phyloP scores from a whole-genome alignment of 2,888 invertebrate genomes.

The Xanthia icteritia region DNA sequence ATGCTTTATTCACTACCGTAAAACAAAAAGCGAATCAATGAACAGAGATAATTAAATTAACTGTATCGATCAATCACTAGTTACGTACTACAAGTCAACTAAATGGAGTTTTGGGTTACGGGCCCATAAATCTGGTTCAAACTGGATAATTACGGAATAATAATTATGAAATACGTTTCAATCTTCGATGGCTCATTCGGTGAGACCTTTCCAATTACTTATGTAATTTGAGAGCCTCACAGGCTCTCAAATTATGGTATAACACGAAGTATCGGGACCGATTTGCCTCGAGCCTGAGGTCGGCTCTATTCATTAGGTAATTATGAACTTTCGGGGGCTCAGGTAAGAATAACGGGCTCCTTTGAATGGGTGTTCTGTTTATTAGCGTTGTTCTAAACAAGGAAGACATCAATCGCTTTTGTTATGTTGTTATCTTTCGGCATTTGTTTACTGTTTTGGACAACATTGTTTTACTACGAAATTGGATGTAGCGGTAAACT shows the following conservation, averaged over 20 bases:
- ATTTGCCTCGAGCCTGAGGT: constrained; percentile 67
- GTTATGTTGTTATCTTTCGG: constrained; percentile 56
- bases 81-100: constrained; percentile 68
- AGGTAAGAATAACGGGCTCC: constrained; percentile 74
- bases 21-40: constrained; percentile 48
- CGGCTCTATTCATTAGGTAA: constrained; percentile 77
- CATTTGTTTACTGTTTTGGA: constrained; percentile 48
- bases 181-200: constrained; percentile 68
- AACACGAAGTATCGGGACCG: constrained; percentile 71
- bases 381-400: constrained; percentile 61
- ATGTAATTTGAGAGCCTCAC: constrained; percentile 77
- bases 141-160: constrained; percentile 78
- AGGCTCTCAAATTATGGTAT: constrained; percentile 70
- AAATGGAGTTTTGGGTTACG: constrained; percentile 77
- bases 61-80: constrained; percentile 65
- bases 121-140: constrained; percentile 76
- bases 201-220: constrained; percentile 76
- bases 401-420: constrained; percentile 60
- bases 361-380: constrained; percentile 57
- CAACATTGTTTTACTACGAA: constrained; percentile 44
- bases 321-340: constrained; percentile 73
- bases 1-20: constrained; percentile 21
- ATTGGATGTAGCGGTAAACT: background rate
- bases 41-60: constrained; percentile 58
- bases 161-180: constrained; percentile 80